Evolutionary conservation across 2,888 invertebrate genomes (phyloP).

Genomic region (Kuschelorhynchus macadamiae): DNA sequence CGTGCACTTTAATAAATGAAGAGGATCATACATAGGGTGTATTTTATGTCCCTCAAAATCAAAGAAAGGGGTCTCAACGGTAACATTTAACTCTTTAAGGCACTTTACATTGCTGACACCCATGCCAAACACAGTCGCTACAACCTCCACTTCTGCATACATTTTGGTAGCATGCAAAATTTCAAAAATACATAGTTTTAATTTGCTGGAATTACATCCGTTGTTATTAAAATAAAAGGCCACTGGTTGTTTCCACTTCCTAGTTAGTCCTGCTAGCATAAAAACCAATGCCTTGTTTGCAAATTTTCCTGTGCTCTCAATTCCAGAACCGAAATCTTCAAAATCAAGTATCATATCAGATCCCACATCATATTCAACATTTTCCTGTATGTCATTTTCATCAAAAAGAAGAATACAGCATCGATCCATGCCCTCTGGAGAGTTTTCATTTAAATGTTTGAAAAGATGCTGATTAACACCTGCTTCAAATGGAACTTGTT

Average conservation of each 20-base stretch:
- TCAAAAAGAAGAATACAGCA: slow-evolving; percentile 41
- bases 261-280: slow-evolving; percentile 25
- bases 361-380: slow-evolving; percentile 43
- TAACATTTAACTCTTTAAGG: background rate
- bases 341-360: slow-evolving; percentile 32
- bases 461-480: slow-evolving; percentile 48
- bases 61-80: background rate
- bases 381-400: slow-evolving; percentile 51
- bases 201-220: slow-evolving; percentile 22
- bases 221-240: slow-evolving; percentile 51
- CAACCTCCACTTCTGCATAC: slow-evolving; percentile 33
- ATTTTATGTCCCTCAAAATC: background rate
- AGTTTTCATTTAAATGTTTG: slow-evolving; percentile 29
- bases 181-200: slow-evolving; percentile 14
- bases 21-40: slow-evolving; percentile 26
- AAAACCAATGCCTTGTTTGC: slow-evolving; percentile 41
- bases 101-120: slow-evolving; percentile 43
- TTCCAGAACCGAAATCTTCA: slow-evolving; percentile 12
- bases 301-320: background rate
- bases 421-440: no score
- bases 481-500: slow-evolving; percentile 43
- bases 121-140: slow-evolving; percentile 51
- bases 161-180: slow-evolving; percentile 36
- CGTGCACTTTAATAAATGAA: slow-evolving; percentile 33
- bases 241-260: slow-evolving; percentile 52